Conservation (phyloP, 2,888 invertebrate genomes). For the Parelbella ahira region DNA sequence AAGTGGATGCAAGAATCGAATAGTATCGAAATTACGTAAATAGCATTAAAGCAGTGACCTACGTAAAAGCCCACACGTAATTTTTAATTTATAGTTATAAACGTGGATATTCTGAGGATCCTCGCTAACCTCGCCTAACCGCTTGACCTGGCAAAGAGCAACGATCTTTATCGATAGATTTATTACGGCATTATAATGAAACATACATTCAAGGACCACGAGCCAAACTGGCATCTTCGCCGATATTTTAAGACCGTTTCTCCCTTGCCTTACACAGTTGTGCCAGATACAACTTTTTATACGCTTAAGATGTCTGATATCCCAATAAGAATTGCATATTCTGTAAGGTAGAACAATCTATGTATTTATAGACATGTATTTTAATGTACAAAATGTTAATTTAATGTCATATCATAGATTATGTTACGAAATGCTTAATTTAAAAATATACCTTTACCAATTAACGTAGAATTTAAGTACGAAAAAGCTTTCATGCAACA, state of each 20-base stretch:
- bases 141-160: conserved; percentile 28
- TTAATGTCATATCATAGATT: too few species aligned
- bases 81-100: conserved; percentile 19
- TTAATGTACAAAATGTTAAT: too few species aligned
- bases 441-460: too few species aligned
- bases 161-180: conserved; percentile 34
- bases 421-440: too few species aligned
- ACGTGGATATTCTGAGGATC: conserved; percentile 27
- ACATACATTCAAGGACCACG: conserved; percentile 24
- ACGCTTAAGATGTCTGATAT: conserved; percentile 12
- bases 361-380: background rate
- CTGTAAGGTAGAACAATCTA: conserved; percentile 1
- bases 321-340: conserved; percentile 18
- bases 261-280: conserved; percentile 1
- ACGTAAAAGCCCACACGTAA: conserved; percentile 6
- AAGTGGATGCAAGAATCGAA: too few species aligned
- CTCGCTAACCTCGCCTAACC: conserved; percentile 26
- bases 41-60: too few species aligned
- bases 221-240: conserved; percentile 6
- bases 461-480: too few species aligned
- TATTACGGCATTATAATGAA: conserved; percentile 35
- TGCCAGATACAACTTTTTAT: conserved; percentile 19
- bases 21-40: too few species aligned
- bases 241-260: conserved; percentile 1
- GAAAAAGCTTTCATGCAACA: too few species aligned